Evolutionary conservation across 2,113 vertebrate genomes (phyloP), one percentile per base, ranked within the genome.

Genomic region (Rhadina sibilatrix): DNA sequence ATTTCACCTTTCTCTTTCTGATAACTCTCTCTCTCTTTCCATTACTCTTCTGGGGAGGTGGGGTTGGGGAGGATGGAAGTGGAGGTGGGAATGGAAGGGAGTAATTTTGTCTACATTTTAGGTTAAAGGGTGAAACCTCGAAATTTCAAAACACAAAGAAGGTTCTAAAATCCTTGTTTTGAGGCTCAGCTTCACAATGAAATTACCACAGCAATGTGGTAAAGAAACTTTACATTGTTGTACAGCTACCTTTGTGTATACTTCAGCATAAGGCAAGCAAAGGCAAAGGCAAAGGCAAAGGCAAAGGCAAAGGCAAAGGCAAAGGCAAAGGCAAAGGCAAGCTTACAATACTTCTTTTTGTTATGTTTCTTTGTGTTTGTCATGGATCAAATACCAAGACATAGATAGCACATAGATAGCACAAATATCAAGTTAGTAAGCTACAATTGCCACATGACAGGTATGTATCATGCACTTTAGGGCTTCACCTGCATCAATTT

Each of bases 51-150:
- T 0, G 0, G 21, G 11, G 23, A 10, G 28, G 2, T 0, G 8
- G 11, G 4, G 2, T 3, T 30, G 8, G 4, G 7, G 9, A 42
- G 13, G 37, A 12, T 50, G 17, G 20, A 19, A 6, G 1, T 9
- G 8, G 5, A 21, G 16, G 3, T 46, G 5, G 4, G 11, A 38
- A 8, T 12, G 6, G 5, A 35, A 6, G 5, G 1, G 3, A 11
- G 12, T 33, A 2, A 66, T 27, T 50, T 78, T 63, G 5, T 30
- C 22, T 66, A 20, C 4, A 2, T 76, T 79, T 79, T 23, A 72
- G 33, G 10, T 59, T n/a, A 35, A 22, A 12, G 6, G 9, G 13
- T 1, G 57, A 72, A 83, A 30, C 0, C 6, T 3, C 3, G 0
- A 54, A 28, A 37, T 40, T 52, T 22, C 30, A 9, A 77, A 66